Base-by-base conservation (phyloP, 2,888 invertebrate species). In the Machimus rusticus region DNA sequence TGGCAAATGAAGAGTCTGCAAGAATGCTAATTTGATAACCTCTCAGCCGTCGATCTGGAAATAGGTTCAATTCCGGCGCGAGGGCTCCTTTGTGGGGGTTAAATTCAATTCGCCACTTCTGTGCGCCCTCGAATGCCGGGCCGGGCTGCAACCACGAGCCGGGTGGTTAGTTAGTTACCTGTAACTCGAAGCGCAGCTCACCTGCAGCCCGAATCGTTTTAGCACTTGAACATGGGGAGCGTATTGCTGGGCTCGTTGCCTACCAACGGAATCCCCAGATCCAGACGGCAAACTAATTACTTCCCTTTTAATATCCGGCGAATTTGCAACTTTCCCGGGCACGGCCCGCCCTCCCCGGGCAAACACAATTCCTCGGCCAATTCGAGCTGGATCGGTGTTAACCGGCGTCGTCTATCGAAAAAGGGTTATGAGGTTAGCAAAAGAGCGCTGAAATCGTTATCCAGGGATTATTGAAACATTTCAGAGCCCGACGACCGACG, bases 221-320 rank as follows among this genome's bases (percentile, higher is more conserved):
- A 23, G 66, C 66, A 66, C 23, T 66, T 19, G 28, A 66, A 16
- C 51, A 51, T n/a, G n/a, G 14, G 16, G 43, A 46, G 9, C 66
- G 28, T 66, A 66, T 66, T 66, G 28, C 28, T 8, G 23, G 23
- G 9, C 23, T 23, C 19, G 28, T 66, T 66, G 28, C 66, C 43
- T 51, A 34, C 81, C 51, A 37, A 37, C 82, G n/a, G 57, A 66
- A 84, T 34, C 46, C 85, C 57, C 34, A 74, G 51, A 74, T 31
- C 85, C 85, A 74, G 85, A 85, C 85, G 74, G 85, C 74, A 85
- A 85, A 85, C 85, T 85, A 85, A 85, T 85, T 85, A 85, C 85
- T 85, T 85, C 85, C 85, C 85, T 85, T 85, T 85, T 85, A 85
- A 85, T 85, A 85, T 85, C 85, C 85, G 85, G 85, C 51, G 74